These are phyloP conservation scores for Ascaphus truei DNA, from an alignment of 2,113 vertebrate genomes.

Conservation along the genomic window DNA sequence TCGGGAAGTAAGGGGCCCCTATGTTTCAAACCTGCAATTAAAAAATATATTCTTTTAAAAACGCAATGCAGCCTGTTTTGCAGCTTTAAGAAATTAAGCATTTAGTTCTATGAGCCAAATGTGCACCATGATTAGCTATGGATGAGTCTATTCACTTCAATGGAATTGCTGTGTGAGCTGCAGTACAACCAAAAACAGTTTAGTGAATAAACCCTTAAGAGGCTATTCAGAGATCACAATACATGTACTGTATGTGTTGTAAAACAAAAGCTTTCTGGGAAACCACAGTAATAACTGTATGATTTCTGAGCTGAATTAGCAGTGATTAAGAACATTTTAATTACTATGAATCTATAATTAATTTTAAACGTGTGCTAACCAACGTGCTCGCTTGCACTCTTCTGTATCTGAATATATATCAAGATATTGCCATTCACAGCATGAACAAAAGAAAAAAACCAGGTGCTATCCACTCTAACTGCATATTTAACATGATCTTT, in stretches of 20 bases:
- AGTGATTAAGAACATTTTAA: background rate
- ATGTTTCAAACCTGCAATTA: no score
- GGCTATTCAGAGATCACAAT: no score
- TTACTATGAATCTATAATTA: background rate
- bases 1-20: no score
- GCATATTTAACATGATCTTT: background rate
- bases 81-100: no score
- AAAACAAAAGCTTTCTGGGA: background rate
- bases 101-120: no score
- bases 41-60: no score
- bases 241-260: no score
- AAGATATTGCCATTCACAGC: constrained; percentile 4
- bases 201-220: background rate
- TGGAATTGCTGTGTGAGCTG: no score
- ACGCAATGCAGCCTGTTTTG: no score
- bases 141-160: no score
- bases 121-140: no score
- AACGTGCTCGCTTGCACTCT: background rate
- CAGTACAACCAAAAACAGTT: background rate
- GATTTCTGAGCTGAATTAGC: background rate
- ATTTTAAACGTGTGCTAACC: background rate
- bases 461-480: constrained; percentile 1
- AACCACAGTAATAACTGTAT: background rate
- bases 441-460: constrained; percentile 5
- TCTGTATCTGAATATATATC: background rate